Conservation (phyloP, 2,888 invertebrate species). For the Malthinus seriepunctatus region DNA sequence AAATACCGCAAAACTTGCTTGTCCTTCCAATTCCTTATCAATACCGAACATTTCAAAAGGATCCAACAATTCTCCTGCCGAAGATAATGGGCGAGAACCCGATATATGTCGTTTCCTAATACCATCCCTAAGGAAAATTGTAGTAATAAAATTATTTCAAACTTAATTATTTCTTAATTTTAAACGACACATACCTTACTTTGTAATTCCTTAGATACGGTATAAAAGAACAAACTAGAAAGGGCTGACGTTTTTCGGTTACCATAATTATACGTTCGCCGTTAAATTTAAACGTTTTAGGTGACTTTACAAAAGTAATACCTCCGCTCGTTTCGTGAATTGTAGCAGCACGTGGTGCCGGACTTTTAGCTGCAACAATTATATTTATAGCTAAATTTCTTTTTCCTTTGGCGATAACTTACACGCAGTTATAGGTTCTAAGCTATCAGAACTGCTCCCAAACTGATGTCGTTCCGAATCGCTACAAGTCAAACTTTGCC, state of each 20-base stretch:
- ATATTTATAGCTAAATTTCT: too few species aligned
- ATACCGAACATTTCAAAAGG: conserved; percentile 85
- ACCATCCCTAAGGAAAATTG: conserved; percentile 40
- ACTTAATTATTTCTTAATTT: conserved; percentile 5
- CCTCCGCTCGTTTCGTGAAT: conserved; percentile 59
- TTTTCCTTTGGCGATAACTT: background rate
- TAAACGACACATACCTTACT: conserved; percentile 30
- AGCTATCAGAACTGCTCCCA: conserved; percentile 79
- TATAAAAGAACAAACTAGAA: conserved; percentile 84
- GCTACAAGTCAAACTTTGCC: conserved; percentile 56
- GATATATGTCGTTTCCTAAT: conserved; percentile 57
- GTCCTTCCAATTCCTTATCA: conserved; percentile 80
- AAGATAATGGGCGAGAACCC: conserved; percentile 79
- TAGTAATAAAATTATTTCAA: conserved; percentile 16
- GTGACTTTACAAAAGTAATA: conserved; percentile 62
- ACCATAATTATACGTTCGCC: conserved; percentile 84
- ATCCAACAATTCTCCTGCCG: conserved; percentile 81
- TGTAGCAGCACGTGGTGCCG: conserved; percentile 49
- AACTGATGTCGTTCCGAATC: conserved; percentile 66
- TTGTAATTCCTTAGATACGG: conserved; percentile 66
- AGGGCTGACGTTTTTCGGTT: conserved; percentile 76
- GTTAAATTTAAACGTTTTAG: conserved; percentile 69
- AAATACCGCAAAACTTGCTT: conserved; percentile 55
- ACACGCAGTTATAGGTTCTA: conserved; percentile 55
- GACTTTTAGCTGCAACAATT: conserved; percentile 35